A percentile compares a stretch with the other conserved stretches of the same genome.
Evolutionary conservation across 2,797 vertebrate species (phyloP).

Genomic region (Pangasius sanitwongsei): DNA sequence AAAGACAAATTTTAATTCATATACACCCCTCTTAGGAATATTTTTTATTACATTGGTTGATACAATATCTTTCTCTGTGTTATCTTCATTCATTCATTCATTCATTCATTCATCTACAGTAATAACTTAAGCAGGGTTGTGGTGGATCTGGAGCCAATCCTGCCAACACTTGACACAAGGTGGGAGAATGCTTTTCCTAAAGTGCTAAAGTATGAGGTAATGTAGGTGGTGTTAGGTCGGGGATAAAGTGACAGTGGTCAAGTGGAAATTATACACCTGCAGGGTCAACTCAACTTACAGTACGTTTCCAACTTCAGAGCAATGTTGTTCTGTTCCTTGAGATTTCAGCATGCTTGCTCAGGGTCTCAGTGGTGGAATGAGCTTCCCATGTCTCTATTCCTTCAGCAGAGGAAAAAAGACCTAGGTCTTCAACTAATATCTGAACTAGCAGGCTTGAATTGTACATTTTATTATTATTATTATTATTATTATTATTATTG

Average conservation of each 20-base stretch:
- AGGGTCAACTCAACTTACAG: not conserved
- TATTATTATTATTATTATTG: not conserved
- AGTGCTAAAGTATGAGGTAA: not conserved
- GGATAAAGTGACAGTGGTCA: not conserved
- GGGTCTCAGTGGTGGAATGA: not conserved
- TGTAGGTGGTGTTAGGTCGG: not conserved
- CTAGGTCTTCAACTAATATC: not conserved
- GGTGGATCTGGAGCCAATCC: not conserved
- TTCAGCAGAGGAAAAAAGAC: not conserved
- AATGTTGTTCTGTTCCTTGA: not conserved
- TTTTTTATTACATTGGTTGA: not conserved
- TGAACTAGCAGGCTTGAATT: not conserved
- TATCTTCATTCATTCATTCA: not conserved
- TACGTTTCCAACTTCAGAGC: not conserved
- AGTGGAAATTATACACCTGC: not conserved
- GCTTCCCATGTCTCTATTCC: not conserved
- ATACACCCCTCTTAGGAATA: not conserved
- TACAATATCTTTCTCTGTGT: not conserved
- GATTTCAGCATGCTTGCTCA: not conserved
- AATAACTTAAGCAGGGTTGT: not conserved
- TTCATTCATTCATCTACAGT: not conserved
- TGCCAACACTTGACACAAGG: not conserved
- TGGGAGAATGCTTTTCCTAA: not conserved
- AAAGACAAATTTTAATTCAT: not conserved
- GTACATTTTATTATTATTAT: not conserved